phyloP scores from a whole-genome alignment of 1,140 invertebrate genomes.

The Pollicipes pollicipes region DNA sequence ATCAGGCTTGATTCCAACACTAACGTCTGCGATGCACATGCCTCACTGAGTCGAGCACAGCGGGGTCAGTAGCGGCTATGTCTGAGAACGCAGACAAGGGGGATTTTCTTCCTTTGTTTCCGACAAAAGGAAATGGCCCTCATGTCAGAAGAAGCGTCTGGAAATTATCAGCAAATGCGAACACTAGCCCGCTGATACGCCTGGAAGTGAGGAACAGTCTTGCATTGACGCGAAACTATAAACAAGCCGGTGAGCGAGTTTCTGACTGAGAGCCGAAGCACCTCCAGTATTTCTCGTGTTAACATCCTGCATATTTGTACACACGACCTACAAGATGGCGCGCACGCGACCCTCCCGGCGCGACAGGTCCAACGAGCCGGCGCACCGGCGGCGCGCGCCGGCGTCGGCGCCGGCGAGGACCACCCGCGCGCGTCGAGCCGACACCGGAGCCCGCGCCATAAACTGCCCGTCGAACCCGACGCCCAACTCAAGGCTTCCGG shows the following conservation, averaged over 20 bases:
- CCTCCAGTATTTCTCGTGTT: too few species aligned
- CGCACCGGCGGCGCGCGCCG: too few species aligned
- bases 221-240: background rate
- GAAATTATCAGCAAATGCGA: background rate
- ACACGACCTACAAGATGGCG: too few species aligned
- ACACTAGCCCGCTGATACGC: background rate
- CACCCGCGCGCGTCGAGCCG: background rate
- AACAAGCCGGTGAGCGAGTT: background rate
- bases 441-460: background rate
- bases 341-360: too few species aligned
- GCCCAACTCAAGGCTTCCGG: background rate
- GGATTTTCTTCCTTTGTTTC: background rate
- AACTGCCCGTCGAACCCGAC: background rate
- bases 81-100: too few species aligned
- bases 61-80: too few species aligned
- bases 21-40: too few species aligned
- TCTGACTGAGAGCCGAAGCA: background rate
- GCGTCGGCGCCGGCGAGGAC: background rate
- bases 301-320: too few species aligned
- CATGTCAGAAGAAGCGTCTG: background rate
- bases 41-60: too few species aligned
- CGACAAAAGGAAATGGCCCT: background rate
- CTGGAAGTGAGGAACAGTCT: background rate
- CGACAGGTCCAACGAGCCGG: too few species aligned
- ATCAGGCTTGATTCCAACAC: too few species aligned